Evolutionary conservation across 1,140 invertebrate species (phyloP), one percentile per base, ranked within the genome.

Genomic region (Elymnias hypermnestra): DNA sequence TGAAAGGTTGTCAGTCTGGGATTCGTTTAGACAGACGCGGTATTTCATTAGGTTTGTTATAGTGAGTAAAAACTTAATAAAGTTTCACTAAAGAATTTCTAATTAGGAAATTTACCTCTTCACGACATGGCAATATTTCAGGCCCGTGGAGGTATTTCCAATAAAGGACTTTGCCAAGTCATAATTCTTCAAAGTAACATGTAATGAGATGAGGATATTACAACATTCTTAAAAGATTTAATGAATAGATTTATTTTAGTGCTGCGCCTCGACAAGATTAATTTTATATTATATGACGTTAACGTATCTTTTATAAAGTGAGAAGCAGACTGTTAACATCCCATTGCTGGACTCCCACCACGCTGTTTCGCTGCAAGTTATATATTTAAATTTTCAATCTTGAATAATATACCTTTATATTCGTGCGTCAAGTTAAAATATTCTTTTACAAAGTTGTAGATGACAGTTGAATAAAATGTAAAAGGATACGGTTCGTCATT

Each of bases 161-260:
- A 85, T 85, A 85, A 85, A 81, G 82, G 82, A 79, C 78, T 82
- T 78, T 81, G 78, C 77, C 82, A 83, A 85, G 77, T 85, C 82
- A 85, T 85, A 85, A 85, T 85, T 85, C 82, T 84, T 77, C 73
- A 82, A 81, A 83, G 82, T 85, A 72, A 78, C 78, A 75, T 77
- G 71, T 85, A 85, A 85, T 85, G 74, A 85, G 78, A 82, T 82
- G 75, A 72, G 76, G 75, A 82, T 82, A 71, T 83, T 79, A 78
- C 65, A 65, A 64, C 65, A 76, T 78, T 81, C 74, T 77, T 75
- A 63, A 64, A 71, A 84, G 74, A 81, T 78, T 73, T 58, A 42
- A 49, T 51, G 28, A 51, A 43, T 51, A 55, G 50, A 49, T 64
- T 60, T 52, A 61, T 57, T 47, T 33, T 3, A 3, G 5, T 15